A percentile compares a stretch with the other conserved stretches of the same genome.
phyloP scores from a whole-genome alignment of 1,140 invertebrate species.

The Cyrtorhinus lividipennis region DNA sequence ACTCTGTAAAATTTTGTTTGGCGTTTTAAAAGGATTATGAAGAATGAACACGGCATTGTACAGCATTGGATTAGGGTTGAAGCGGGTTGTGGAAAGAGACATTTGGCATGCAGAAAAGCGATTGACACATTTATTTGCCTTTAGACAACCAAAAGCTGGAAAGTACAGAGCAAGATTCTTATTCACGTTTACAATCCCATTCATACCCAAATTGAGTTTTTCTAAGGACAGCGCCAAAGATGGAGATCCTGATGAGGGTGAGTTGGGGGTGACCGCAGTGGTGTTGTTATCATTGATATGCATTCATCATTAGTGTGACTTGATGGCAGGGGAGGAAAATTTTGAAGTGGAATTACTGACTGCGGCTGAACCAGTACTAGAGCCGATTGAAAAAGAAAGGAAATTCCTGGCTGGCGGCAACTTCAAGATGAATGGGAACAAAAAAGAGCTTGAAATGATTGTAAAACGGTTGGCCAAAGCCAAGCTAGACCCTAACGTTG shows the following conservation, averaged over 20 bases:
- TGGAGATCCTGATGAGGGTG: too few species aligned
- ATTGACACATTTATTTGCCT: neutral
- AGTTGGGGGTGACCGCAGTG: too few species aligned
- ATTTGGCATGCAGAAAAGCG: neutral
- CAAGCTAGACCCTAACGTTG: conserved; percentile 1
- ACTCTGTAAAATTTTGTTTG: too few species aligned
- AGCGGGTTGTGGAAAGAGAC: neutral
- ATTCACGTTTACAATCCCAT: neutral
- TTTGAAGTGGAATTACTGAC: neutral
- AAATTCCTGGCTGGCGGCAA: conserved; percentile 99
- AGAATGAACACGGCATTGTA: neutral
- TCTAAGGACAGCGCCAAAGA: neutral
- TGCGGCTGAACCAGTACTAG: neutral
- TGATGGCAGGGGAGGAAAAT: neutral
- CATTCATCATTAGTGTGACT: neutral
- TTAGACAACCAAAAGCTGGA: neutral
- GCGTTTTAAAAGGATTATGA: too few species aligned
- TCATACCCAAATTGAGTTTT: neutral
- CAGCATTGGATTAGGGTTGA: neutral
- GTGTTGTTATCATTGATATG: neutral
- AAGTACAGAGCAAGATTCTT: neutral
- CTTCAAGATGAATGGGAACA: conserved; percentile 86
- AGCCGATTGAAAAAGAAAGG: conserved; percentile 29
- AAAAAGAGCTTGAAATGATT: conserved; percentile 66
- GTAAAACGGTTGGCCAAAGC: conserved; percentile 29